Percentiles rank a stretch among this genome's conserved stretches.
Conservation (phyloP, 2,797 vertebrate genomes). For the Psittacula derbiana region DNA sequence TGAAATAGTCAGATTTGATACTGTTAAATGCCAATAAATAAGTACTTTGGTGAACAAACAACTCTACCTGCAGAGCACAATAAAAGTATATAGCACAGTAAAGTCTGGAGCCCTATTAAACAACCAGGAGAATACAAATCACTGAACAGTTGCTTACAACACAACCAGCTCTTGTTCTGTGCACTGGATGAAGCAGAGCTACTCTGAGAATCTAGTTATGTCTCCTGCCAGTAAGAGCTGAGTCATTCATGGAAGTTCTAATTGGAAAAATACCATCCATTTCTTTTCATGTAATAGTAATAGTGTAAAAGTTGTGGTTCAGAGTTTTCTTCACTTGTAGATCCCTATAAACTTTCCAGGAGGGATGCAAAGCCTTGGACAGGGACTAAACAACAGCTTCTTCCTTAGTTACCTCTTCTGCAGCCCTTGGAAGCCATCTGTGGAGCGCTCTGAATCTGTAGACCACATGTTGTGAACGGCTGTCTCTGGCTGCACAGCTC, state of each 20-base stretch:
- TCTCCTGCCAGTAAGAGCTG: neutral
- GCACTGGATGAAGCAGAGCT: neutral
- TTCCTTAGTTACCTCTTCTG: neutral
- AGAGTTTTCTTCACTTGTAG: neutral
- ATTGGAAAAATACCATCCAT: neutral
- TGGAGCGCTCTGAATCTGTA: neutral
- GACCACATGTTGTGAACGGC: neutral
- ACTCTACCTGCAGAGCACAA: neutral
- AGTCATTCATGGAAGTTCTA: neutral
- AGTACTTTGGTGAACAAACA: neutral
- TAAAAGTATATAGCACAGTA: neutral
- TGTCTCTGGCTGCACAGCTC: neutral
- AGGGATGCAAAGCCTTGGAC: neutral
- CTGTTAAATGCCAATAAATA: neutral
- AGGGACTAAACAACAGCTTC: neutral
- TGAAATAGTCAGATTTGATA: neutral
- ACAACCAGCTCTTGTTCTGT: neutral
- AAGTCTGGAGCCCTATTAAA: neutral
- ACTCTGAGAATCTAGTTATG: neutral
- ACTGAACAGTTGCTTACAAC: neutral
- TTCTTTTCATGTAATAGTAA: neutral
- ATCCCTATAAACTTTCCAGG: neutral
- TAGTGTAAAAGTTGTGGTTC: neutral
- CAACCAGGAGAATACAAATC: neutral
- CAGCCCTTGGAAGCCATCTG: neutral